Evolutionary conservation across 2,113 vertebrate genomes (phyloP).

Genomic region (Macrotus californicus): DNA sequence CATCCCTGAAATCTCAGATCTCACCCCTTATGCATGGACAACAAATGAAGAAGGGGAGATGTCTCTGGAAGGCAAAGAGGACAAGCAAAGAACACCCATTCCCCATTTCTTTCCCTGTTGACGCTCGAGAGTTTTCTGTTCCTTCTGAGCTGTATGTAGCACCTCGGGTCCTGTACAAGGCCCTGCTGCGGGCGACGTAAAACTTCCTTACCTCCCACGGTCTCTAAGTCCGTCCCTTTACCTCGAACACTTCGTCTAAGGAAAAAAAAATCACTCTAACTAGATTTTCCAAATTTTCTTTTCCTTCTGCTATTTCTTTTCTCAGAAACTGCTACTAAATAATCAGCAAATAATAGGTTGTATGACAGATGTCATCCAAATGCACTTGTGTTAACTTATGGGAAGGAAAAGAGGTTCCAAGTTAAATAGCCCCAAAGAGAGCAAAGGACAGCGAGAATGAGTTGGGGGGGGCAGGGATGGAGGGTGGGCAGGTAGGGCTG

Average conservation of each 20-base stretch:
- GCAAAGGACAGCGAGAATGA: not conserved
- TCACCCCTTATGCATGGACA: not conserved
- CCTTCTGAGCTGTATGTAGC: not conserved
- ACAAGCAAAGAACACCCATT: not conserved
- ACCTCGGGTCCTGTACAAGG: not conserved
- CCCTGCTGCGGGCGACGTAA: not conserved
- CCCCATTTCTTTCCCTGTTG: not conserved
- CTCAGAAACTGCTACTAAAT: not conserved
- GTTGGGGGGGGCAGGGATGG: too few species aligned
- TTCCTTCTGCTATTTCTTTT: not conserved
- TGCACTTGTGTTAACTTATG: not conserved
- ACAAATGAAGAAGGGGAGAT: not conserved
- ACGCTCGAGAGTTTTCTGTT: not conserved
- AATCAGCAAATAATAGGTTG: not conserved
- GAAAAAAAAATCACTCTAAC: not conserved
- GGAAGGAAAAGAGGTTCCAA: not conserved
- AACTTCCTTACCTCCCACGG: not conserved
- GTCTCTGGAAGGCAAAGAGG: not conserved
- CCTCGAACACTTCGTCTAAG: not conserved
- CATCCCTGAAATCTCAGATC: not conserved
- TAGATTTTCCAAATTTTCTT: not conserved
- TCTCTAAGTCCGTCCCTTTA: not conserved
- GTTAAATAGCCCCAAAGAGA: not conserved
- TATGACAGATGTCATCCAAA: not conserved
- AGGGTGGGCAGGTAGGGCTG: not conserved